These are phyloP conservation scores for Toxotes chatareus DNA, from an alignment of 2,113 vertebrate species.

Conservation along the genomic window DNA sequence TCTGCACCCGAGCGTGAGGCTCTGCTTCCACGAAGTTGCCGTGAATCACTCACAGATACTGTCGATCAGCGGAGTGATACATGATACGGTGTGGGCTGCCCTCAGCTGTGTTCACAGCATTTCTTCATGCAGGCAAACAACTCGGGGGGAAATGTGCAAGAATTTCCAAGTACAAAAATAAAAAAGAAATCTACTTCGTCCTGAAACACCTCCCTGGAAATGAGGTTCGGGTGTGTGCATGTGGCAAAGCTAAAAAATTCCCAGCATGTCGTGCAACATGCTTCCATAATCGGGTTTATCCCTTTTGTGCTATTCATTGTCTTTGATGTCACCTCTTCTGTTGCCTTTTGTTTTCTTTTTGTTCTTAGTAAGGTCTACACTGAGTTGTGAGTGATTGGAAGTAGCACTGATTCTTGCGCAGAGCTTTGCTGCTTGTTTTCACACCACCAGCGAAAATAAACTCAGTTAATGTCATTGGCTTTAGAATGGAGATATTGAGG, in stretches of 20 bases:
- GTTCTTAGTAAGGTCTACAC: not conserved
- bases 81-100: constrained; percentile 11
- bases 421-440: not conserved
- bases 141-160: not conserved
- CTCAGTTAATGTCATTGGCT: not conserved
- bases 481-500: not conserved
- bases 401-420: not conserved
- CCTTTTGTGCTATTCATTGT: not conserved
- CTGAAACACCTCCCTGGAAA: not conserved
- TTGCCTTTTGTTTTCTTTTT: not conserved
- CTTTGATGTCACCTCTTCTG: not conserved
- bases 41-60: constrained; percentile 29
- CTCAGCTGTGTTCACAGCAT: not conserved
- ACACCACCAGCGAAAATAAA: constrained; percentile 1
- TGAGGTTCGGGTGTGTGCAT: not conserved
- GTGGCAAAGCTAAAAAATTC: not conserved
- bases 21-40: not conserved
- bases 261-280: not conserved
- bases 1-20: constrained; percentile 6
- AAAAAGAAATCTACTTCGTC: not conserved
- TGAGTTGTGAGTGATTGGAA: not conserved
- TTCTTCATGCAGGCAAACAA: not conserved
- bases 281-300: not conserved
- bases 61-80: not conserved
- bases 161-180: constrained; percentile 6